Evolutionary conservation across 2,797 vertebrate species (phyloP), one percentile per base, ranked within the genome.

Genomic region (Poecilia picta): DNA sequence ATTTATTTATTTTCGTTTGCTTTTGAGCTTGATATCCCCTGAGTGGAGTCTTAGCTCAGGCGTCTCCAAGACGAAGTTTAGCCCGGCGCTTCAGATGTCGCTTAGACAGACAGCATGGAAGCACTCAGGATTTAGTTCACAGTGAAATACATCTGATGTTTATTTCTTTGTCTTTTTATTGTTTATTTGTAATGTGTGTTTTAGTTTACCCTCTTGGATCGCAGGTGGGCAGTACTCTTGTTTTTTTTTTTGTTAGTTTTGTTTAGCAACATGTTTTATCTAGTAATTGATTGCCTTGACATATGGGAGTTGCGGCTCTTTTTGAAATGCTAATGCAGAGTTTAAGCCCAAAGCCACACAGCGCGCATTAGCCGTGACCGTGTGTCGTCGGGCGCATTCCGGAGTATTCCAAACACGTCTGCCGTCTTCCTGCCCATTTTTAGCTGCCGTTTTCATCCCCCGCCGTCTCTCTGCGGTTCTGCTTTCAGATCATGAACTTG

Each of bases 271-370:
- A 85, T 83, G 77, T 74, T 86, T 88, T 88, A 87, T 86, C 90
- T 81, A 77, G 85, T 89, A 93, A 91, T 89, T 93, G 92, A 94
- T 91, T 91, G 85, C 86, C 87, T 82, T 88, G 89, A 93, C 90
- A 89, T 75, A 79, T 77, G 86, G 85, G 77, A 66, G 77, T 59
- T 49, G 66, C 68, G 12, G 71, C 28, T 57, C 82, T 83, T 89
- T 92, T 89, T 88, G 76, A 92, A 93, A 93, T 92, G 89, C 86
- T 93, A 93, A 95, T 93, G 79, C 64, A 72, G 57, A 85, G 85
- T 89, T 87, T 89, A 88, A 89, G 83, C 82, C 78, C 87, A 90
- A 92, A 93, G 92, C 89, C 87, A 84, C 85, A 75, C 76, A 8
- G 78, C 78, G 87, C 82, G 86, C 85, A 73, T 90, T 80, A 83